Evolutionary conservation across 2,113 vertebrate species (phyloP), one percentile per base, ranked within the genome.

Genomic region (Alligator sinensis): DNA sequence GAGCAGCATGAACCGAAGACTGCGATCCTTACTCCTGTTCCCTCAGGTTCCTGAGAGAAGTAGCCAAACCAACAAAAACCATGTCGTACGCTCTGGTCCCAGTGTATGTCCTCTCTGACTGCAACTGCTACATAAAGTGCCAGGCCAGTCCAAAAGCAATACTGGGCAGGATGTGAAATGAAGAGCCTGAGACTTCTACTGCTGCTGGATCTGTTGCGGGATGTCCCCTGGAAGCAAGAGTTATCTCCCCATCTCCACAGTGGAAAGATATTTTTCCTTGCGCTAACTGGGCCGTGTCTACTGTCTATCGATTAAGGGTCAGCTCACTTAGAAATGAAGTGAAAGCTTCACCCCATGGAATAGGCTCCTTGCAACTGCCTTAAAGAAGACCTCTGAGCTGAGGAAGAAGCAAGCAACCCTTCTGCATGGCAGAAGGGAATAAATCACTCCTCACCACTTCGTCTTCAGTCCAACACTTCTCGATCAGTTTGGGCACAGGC

Each of bases 381-480:
- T 8, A 47, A 83, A 91, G 47, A 17, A 5, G 25, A 91, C 3
- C 22, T 27, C 5, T 5, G 74, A 58, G 18, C 59, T 85, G 21
- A 60, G 64, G 57, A 55, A 24, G 30, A 30, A 15, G 85, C 28
- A 86, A 93, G 74, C 75, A 88, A 78, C 2, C 17, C 3, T 90
- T 90, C 12, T 82, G 2, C 17, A 54, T 91, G 30, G 77, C 87
- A 88, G 34, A 80, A 79, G 89, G 89, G 92, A 89, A 90, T 88
- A 60, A 85, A 75, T 81, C 2, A 8, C 95, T 66, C 94, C 99
- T 99, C 97, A 99, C 99, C 99, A 99, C 99, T 99, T 99, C 99
- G 19, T 99, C 99, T 80, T 99, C 99, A 4, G 99, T 99, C 99
- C 99, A 99, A 98, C 99, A 99, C 97, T 99, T 99, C 94, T 99